Evolutionary conservation across 2,888 invertebrate species (phyloP), one percentile per base, ranked within the genome.

Genomic region (Catonia carolina): DNA sequence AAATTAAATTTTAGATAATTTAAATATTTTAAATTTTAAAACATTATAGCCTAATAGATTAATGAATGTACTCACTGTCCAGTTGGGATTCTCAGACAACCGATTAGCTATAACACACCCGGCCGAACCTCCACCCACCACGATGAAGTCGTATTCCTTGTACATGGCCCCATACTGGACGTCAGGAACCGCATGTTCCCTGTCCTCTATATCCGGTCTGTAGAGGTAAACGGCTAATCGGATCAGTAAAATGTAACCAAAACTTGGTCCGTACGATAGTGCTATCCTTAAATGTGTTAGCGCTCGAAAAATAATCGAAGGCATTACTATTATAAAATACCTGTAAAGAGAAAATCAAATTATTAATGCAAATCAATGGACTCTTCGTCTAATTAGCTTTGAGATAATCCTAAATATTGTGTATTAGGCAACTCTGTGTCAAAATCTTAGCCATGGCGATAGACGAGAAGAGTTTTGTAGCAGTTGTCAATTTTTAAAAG

Each of bases 111-210:
- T 61, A 0, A 86, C 89, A 1, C 88, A 77, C 2, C 91, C 92
- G 0, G 88, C 90, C 1, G 88, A 85, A 0, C 92, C 93, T 1
- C 81, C 91, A 0, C 91, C 91, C 2, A 91, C 76, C 53, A 90
- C 78, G 5, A 90, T 78, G 66, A 89, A 90, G 70, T 91, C 90
- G 66, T 90, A 90, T 48, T 76, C 77, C 4, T 78, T 73, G 12
- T 76, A 72, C 5, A 89, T 68, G 2, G 80, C 70, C 8, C 75
- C 72, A 0, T 80, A 69, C 0, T 75, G 72, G 17, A 76, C 74
- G 52, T 84, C 79, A 36, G 72, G 73, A 0, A 86, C 77, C 8
- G 87, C 78, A 66, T 85, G 72, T 6, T 78, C 75, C 10, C 87
- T 77, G 63, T 89, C 89, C 61, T 85, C 77, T 55, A 90, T 85